phyloP scores from a whole-genome alignment of 2,113 vertebrate genomes.

The Grallaria varia region DNA sequence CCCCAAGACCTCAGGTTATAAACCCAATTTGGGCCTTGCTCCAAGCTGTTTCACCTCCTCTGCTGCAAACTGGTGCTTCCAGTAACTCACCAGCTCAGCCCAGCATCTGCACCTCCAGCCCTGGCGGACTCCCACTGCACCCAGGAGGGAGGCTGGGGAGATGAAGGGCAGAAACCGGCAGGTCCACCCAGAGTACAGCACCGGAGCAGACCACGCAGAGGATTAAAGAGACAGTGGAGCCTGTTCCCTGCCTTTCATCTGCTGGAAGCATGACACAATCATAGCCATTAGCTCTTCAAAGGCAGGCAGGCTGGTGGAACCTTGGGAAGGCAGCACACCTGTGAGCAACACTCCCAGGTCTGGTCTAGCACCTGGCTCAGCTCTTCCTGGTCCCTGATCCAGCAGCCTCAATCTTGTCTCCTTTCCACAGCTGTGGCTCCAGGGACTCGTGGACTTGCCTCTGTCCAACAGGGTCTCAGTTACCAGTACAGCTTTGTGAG shows the following conservation, averaged over 20 bases:
- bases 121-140: background rate
- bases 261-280: background rate
- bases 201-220: background rate
- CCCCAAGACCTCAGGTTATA: background rate
- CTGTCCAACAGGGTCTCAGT: background rate
- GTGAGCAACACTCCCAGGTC: background rate
- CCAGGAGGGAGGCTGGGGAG: background rate
- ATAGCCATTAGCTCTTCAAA: slow-evolving; percentile 48
- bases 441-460: rapidly evolving
- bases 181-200: background rate
- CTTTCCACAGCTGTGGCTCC: background rate
- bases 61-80: slow-evolving; percentile 8
- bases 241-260: slow-evolving; percentile 37
- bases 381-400: background rate
- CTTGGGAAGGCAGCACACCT: background rate
- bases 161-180: slow-evolving; percentile 20
- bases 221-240: slow-evolving; percentile 30
- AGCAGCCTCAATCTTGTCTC: background rate
- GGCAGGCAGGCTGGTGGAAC: background rate
- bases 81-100: background rate
- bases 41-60: background rate
- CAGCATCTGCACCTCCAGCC: background rate
- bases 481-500: background rate
- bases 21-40: background rate
- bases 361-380: background rate